phyloP scores from a whole-genome alignment of 2,797 vertebrate species.

The Manis crassicaudata region DNA sequence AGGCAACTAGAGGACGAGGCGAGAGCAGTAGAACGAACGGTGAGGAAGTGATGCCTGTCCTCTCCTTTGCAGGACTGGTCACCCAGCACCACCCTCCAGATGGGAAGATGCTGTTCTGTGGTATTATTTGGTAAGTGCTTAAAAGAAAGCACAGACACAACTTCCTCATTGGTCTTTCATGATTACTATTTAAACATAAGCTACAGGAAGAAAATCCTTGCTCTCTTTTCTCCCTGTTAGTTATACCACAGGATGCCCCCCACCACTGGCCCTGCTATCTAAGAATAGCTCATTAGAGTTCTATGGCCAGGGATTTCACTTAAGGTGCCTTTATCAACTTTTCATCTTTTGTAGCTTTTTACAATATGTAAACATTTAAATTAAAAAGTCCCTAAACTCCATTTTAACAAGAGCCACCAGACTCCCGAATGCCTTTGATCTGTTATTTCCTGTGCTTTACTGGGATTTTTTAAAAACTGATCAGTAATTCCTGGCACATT shows the following conservation, averaged over 20 bases:
- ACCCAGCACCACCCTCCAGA: neutral
- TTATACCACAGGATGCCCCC: neutral
- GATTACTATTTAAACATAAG: neutral
- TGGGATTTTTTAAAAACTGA: neutral
- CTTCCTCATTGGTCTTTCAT: neutral
- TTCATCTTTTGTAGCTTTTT: neutral
- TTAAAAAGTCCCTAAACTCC: neutral
- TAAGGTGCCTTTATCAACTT: neutral
- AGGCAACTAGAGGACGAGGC: neutral
- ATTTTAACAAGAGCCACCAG: constrained; percentile 37
- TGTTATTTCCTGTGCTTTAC: constrained; percentile 2
- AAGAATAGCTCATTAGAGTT: neutral
- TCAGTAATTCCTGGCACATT: constrained; percentile 1
- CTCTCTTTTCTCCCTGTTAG: neutral
- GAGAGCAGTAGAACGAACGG: neutral
- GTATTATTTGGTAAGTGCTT: neutral
- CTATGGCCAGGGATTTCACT: neutral
- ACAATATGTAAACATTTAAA: neutral
- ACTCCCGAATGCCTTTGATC: neutral
- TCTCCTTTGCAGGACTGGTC: neutral
- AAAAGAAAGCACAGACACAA: neutral
- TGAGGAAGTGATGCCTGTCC: neutral
- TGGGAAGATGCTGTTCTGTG: neutral
- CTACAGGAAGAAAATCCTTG: neutral
- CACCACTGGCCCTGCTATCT: neutral